phyloP scores from a whole-genome alignment of 2,888 invertebrate genomes.

The Zootermopsis nevadensis region DNA sequence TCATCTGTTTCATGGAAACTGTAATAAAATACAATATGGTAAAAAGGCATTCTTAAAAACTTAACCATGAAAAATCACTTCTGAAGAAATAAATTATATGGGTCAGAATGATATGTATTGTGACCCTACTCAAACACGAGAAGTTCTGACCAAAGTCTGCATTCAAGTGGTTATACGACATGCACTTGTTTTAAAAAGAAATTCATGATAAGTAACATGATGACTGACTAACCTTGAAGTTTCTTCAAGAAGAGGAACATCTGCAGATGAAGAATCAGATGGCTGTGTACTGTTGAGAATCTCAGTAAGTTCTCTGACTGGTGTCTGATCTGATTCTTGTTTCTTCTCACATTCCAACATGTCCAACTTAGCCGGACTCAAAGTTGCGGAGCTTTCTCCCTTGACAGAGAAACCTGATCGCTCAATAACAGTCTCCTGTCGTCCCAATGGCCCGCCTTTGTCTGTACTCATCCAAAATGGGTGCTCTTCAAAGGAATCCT shows the following conservation, averaged over 20 bases:
- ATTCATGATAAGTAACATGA: neutral
- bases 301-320: conserved; percentile 4
- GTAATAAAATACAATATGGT: too few relatives aligned
- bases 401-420: conserved; percentile 23
- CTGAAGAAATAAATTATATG: too few relatives aligned
- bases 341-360: neutral
- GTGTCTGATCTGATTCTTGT: neutral
- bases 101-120: too few relatives aligned
- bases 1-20: too few relatives aligned
- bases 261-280: neutral
- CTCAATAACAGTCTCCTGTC: conserved; percentile 52
- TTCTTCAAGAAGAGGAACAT: conserved; percentile 12
- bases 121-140: too few relatives aligned
- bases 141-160: too few relatives aligned
- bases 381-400: neutral
- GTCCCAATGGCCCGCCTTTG: conserved; percentile 38
- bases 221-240: conserved; percentile 28
- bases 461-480: conserved; percentile 51
- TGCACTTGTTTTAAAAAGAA: neutral
- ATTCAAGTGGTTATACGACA: neutral
- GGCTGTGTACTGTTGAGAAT: neutral
- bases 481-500: conserved; percentile 51
- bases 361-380: conserved; percentile 23
- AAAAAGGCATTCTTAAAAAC: too few relatives aligned
- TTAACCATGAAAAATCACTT: too few relatives aligned